Percentiles rank a stretch among this genome's conserved stretches.
These are phyloP conservation scores for Sweltsa coloradensis DNA, from an alignment of 1,140 invertebrate genomes.

Conservation along the genomic window DNA sequence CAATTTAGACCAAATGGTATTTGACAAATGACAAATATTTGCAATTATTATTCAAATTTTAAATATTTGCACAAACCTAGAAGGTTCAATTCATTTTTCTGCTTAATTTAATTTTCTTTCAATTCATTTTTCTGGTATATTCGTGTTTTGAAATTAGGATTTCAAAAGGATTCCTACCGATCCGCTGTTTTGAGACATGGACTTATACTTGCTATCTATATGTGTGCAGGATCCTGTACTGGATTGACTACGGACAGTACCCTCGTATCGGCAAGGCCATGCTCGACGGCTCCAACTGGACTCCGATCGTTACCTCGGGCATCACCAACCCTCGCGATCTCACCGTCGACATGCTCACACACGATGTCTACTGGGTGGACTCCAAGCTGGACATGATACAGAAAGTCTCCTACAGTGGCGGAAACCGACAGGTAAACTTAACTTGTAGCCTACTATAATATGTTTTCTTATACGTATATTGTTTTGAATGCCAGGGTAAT, in stretches of 20 bases:
- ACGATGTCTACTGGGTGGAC: constrained; percentile 97
- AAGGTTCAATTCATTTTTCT: no score
- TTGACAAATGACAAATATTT: no score
- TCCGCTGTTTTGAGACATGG: neutral
- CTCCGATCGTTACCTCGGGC: constrained; percentile 74
- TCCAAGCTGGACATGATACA: constrained; percentile 86
- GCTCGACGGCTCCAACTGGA: constrained; percentile 82
- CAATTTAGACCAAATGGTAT: no score
- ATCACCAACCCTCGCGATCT: constrained; percentile 86
- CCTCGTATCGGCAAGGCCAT: constrained; percentile 84
- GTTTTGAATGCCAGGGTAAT: no score
- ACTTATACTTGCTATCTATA: constrained; percentile 7
- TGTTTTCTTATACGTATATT: no score
- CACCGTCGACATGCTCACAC: constrained; percentile 85
- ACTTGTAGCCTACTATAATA: no score
- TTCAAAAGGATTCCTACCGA: no score
- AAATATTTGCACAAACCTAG: no score
- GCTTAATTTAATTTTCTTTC: constrained; percentile 5
- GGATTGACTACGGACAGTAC: constrained; percentile 97
- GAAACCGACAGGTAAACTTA: constrained; percentile 44
- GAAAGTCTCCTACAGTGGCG: constrained; percentile 68
- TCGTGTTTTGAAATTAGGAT: no score
- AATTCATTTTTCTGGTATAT: neutral
- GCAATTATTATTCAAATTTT: no score
- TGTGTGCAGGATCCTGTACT: constrained; percentile 76